Evolutionary conservation across 2,888 invertebrate species (phyloP), one percentile per base, ranked within the genome.

Genomic region (Sinopyrophorus schimmeli): DNA sequence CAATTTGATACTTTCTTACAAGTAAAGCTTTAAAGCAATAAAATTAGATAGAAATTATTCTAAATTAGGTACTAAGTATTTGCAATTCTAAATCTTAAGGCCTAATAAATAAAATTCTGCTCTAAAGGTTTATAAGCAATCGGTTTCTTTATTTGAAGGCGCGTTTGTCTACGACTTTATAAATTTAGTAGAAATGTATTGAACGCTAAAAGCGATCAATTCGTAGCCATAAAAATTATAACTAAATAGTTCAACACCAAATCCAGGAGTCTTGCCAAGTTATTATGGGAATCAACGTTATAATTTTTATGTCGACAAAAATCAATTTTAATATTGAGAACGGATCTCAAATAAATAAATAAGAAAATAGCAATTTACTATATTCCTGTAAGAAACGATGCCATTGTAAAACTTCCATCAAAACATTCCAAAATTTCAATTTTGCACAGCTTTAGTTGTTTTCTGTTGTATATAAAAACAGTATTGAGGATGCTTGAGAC

Each of bases 61-160:
- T 49, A 49, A 49, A 49, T 49, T 49, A 49, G 42, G 40, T 43
- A 38, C 31, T 43, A 49, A 49, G 43, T 39, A 34, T 30, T 35
- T 15, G 12, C 18, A 41, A 48, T 48, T 48, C 48, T 48, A 48
- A 48, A 48, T 37, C 3, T 35, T 17, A 37, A 30, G 48, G 48
- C 48, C 48, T 48, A 48, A 48, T 30, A n/a, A n/a, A n/a, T n/a
- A 21, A 28, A 10, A n/a, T 24, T 26, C 23, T 11, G 4, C 30
- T 37, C 16, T 7, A 24, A 34, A 30, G n/a, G 15, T 42, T 31
- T 31, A 10, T 28, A 10, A 12, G n/a, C 27, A 23, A 18, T 12
- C n/a, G n/a, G n/a, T n/a, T 35, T 37, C 10, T 7, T 9, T 18
- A 18, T 18, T 24, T n/a, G n/a, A n/a, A n/a, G n/a, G n/a, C n/a